These are phyloP conservation scores for Eospalax fontanierii DNA, from an alignment of 2,797 vertebrate species.

Conservation along the genomic window DNA sequence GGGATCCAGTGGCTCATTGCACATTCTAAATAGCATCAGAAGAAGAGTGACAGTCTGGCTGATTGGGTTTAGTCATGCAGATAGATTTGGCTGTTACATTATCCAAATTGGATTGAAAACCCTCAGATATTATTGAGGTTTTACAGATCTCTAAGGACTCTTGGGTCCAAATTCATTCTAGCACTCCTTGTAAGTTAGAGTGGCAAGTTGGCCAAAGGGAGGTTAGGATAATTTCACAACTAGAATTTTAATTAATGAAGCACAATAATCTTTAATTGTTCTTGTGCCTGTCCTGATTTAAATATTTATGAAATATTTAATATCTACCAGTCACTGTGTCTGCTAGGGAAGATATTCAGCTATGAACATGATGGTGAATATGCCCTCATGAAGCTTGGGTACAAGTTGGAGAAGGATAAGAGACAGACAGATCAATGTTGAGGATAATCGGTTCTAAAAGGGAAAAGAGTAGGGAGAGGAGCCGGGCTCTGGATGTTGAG, in stretches of 20 bases:
- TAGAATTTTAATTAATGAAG: constrained; percentile 20
- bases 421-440: neutral
- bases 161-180: constrained; percentile 1
- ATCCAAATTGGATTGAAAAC: constrained; percentile 60
- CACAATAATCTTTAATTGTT: neutral
- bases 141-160: constrained; percentile 6
- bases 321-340: neutral
- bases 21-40: constrained; percentile 81
- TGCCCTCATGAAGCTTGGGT: neutral
- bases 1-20: constrained; percentile 74
- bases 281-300: neutral
- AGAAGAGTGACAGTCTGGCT: constrained; percentile 72
- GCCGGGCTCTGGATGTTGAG: neutral
- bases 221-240: neutral
- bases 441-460: neutral
- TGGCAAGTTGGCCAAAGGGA: neutral
- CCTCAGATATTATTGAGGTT: constrained; percentile 40
- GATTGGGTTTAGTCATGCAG: constrained; percentile 79
- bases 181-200: constrained; percentile 47
- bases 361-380: neutral
- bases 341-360: neutral
- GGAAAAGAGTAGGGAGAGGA: neutral
- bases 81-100: constrained; percentile 68
- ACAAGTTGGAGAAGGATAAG: neutral
- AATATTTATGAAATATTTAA: neutral